phyloP scores from a whole-genome alignment of 1,140 invertebrate species.

The Uloborus diversus region DNA sequence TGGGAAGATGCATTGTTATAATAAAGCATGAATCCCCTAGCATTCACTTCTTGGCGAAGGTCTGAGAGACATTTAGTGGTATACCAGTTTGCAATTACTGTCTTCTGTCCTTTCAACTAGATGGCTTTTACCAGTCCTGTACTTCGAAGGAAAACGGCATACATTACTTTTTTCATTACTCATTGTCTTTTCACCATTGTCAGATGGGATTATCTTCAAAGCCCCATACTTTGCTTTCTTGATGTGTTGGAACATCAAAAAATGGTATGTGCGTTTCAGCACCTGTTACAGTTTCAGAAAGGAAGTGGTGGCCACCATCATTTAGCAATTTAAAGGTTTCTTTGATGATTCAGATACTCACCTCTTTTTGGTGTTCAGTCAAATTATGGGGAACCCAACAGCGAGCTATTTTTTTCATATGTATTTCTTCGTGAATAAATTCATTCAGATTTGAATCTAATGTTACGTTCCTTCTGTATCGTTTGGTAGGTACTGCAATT shows the following conservation, averaged over 20 bases:
- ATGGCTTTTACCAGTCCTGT: not conserved
- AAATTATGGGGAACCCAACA: not conserved
- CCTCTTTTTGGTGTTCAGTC: not conserved
- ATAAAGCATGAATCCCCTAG: not conserved
- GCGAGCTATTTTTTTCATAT: not conserved
- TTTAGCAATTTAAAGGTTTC: not conserved
- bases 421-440: not conserved
- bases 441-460: not conserved
- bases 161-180: not conserved
- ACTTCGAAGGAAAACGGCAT: not conserved
- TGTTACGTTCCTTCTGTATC: not conserved
- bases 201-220: conserved; percentile 1
- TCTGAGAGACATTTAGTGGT: not conserved
- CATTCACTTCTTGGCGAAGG: not conserved
- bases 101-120: not conserved
- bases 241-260: not conserved
- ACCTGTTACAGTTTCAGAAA: not conserved
- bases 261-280: not conserved
- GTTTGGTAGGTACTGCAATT: not conserved
- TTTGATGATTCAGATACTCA: not conserved
- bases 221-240: not conserved
- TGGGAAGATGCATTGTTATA: not conserved
- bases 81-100: not conserved
- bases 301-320: not conserved
- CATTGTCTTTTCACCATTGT: not conserved